Percentiles rank a stretch among this genome's conserved stretches.
Conservation (phyloP, 1,140 invertebrate species). For the Drosophila fuyamai region DNA sequence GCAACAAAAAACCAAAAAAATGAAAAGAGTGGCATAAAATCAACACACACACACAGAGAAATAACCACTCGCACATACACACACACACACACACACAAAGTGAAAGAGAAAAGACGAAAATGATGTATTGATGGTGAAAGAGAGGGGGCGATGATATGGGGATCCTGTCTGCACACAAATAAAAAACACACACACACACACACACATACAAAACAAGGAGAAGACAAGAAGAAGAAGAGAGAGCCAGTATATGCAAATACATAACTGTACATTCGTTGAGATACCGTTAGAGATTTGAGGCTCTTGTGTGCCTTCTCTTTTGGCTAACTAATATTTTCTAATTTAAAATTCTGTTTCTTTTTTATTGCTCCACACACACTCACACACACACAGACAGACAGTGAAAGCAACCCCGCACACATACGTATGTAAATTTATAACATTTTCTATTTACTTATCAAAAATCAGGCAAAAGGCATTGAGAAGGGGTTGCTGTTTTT, state of each 20-base stretch:
- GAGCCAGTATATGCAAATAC: constrained; percentile 51
- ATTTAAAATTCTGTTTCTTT: constrained; percentile 83
- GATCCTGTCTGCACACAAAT: constrained; percentile 43
- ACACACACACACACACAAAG: constrained; percentile 10
- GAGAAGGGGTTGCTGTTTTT: constrained; percentile 25
- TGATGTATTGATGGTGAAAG: constrained; percentile 75
- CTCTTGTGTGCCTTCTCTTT: constrained; percentile 1
- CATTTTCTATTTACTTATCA: constrained; percentile 81
- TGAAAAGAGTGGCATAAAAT: constrained; percentile 68
- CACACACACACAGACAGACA: background rate
- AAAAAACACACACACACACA: constrained; percentile 32
- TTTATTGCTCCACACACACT: constrained; percentile 60
- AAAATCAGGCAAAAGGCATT: constrained; percentile 62
- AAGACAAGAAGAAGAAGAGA: constrained; percentile 37
- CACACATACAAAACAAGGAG: constrained; percentile 22
- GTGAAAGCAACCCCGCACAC: background rate
- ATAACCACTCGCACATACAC: constrained; percentile 19
- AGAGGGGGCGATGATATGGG: constrained; percentile 21
- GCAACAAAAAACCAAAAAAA: constrained; percentile 53
- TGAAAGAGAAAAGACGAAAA: constrained; percentile 69
- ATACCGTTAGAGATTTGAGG: constrained; percentile 6
- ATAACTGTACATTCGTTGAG: constrained; percentile 63
- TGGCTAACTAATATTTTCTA: constrained; percentile 80
- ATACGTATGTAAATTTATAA: constrained; percentile 73
- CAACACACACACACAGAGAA: constrained; percentile 41